Evolutionary conservation across 1,140 invertebrate genomes (phyloP), one percentile per base, ranked within the genome.

Genomic region (Papilio helenus): DNA sequence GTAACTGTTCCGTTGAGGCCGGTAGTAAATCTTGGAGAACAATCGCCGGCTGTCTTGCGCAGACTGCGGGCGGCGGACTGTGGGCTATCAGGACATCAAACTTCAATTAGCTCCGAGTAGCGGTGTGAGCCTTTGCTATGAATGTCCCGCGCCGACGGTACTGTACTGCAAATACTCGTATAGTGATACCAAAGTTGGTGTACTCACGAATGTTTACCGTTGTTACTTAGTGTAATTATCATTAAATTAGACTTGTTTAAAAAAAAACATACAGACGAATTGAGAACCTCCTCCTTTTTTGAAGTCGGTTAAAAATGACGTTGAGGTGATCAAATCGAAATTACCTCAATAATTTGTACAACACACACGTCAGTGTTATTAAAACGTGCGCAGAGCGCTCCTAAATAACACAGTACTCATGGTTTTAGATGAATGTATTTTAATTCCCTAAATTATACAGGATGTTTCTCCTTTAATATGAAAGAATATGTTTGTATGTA

Each of bases 21-120:
- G 23, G 61, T 26, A 29, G 26, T 68, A 68, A 68, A 68, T 68
- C 61, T 68, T 29, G 3, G 26, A 29, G 61, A 68, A 68, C 61
- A 68, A 68, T 68, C 26, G 61, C 26, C 23, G 23, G 61, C 42
- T 8, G 12, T 49, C 9, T 18, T 46, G 72, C 51, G 51, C 51
- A 3, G 46, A 49, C 82, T 83, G 80, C 79, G 20, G 72, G 65
- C 58, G 46, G 79, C 46, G 46, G 16, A 39, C 34, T 39, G 34
- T 7, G 34, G 34, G 7, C 73, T 82, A 81, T 81, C 81, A 42
- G 72, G 72, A 82, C 84, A 85, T 80, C 82, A 80, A 23, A 82
- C 76, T 81, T 85, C 84, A 79, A 84, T 84, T 84, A 84, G 71
- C 26, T 16, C 12, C 23, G 14, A 23, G 26, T 23, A 23, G 20